Base-by-base conservation (phyloP, 1,140 invertebrate species). In the Epicauta chinensis region DNA sequence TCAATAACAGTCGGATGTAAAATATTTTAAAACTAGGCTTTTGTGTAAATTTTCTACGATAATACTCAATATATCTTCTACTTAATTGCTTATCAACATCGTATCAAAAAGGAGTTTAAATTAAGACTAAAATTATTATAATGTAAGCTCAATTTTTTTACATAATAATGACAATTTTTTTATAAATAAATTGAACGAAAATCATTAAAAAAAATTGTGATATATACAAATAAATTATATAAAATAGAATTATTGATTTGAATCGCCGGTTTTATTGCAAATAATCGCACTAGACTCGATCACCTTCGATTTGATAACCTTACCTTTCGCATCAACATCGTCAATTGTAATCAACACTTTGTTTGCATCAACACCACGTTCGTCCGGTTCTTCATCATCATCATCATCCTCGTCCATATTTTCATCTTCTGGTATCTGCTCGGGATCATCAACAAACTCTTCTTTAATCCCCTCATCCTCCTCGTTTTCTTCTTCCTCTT, bases 261-360 rank as follows among this genome's bases (percentile, higher is more conserved):
- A 40, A 40, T 40, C 4, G 11, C 5, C 38, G 36, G 15, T 15
- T 35, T 46, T 35, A 17, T 2, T 7, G 17, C 34, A 37, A 38
- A 55, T 13, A 41, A 62, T 53, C 41, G 61, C 62, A n/a, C 35
- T 49, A 2, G 60, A 58, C 53, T 77, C 69, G 1, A 76, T 67
- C 7, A 72, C 60, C 61, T 74, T 66, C 3, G 64, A 71, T 49
- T 71, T 64, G 30, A 78, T 69, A 36, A 78, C 67, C 60, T 77
- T 76, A 5, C 76, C 77, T 53, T 71, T 62, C 6, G 68, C 70
- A 53, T 78, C 76, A 2, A 78, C 59, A 61, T 78, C 75, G 31
- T 75, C 71, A 42, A 78, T 75, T 1, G 73, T 74, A 51, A 78
- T 75, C 15, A 76, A 54, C 45, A 61, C 44, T 16, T 42, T 32